Evolutionary conservation across 2,888 invertebrate genomes (phyloP).

Genomic region (Ditylenchus weischeri): DNA sequence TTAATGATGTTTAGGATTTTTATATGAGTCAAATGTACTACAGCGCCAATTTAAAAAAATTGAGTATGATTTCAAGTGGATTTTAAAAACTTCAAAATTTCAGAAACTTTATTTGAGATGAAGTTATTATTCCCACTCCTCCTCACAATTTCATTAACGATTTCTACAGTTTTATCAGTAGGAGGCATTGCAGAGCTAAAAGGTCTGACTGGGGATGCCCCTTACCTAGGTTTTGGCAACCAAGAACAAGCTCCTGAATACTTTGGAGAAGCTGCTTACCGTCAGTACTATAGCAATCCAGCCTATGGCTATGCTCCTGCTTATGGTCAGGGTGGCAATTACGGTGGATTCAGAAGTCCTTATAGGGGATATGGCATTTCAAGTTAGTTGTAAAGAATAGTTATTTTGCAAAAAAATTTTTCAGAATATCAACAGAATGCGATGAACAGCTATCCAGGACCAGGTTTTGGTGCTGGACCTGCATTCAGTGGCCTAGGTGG

Average conservation of each 20-base stretch:
- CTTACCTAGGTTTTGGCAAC: slow-evolving; percentile 39
- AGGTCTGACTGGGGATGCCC: slow-evolving; percentile 41
- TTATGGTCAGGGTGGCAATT: background rate
- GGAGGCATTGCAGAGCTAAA: slow-evolving; percentile 41
- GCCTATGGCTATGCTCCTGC: slow-evolving; percentile 5
- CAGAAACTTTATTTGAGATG: background rate
- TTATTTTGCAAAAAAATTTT: background rate
- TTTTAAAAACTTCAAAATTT: too few species aligned
- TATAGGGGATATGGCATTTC: slow-evolving; percentile 9
- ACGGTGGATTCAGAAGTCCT: slow-evolving; percentile 3
- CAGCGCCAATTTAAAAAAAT: too few species aligned
- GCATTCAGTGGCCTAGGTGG: background rate
- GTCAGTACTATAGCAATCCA: slow-evolving; percentile 6
- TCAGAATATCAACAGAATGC: background rate
- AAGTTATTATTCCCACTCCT: background rate
- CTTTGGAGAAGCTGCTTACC: slow-evolving; percentile 31
- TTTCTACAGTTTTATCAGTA: too few species aligned
- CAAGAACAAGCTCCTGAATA: slow-evolving; percentile 44
- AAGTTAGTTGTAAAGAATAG: background rate
- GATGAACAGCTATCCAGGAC: background rate
- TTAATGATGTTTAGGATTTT: too few species aligned
- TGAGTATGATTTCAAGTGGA: too few species aligned
- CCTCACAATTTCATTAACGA: background rate
- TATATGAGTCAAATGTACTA: too few species aligned
- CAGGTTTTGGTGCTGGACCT: background rate